These are phyloP conservation scores for Micrastur ruficollis DNA, from an alignment of 2,797 vertebrate species.

Conservation along the genomic window DNA sequence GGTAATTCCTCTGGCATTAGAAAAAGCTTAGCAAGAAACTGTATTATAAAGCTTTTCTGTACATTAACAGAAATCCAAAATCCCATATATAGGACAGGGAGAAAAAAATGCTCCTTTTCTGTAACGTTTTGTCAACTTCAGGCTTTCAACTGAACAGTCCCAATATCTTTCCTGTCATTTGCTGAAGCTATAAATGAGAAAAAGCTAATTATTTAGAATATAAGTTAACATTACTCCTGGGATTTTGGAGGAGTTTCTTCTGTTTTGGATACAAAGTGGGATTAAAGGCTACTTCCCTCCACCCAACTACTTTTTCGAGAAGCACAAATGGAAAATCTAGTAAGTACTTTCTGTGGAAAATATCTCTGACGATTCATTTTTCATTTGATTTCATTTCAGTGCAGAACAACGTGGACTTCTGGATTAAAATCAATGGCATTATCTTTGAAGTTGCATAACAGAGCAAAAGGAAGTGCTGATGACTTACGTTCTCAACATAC, in stretches of 20 bases:
- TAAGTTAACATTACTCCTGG: background rate
- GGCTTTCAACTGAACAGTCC: background rate
- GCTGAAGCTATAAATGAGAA: background rate
- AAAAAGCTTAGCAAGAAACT: background rate
- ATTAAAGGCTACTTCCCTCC: background rate
- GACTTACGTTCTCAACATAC: background rate
- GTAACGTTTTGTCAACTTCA: background rate
- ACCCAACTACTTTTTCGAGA: background rate
- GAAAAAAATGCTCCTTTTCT: background rate
- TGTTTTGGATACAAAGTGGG: background rate
- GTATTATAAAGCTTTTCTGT: background rate
- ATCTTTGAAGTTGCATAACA: rapidly evolving
- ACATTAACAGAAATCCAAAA: background rate
- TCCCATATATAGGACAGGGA: background rate
- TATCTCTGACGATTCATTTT: background rate
- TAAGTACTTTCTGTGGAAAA: background rate
- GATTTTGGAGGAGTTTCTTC: background rate
- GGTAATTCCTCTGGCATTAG: background rate
- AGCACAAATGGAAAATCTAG: background rate
- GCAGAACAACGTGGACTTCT: background rate
- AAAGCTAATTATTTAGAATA: background rate
- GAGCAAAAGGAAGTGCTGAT: background rate
- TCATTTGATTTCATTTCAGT: background rate
- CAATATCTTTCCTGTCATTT: background rate
- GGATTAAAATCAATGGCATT: background rate